These are phyloP conservation scores for Euphonia xanthogaster DNA, from an alignment of 2,797 vertebrate species.

Conservation along the genomic window DNA sequence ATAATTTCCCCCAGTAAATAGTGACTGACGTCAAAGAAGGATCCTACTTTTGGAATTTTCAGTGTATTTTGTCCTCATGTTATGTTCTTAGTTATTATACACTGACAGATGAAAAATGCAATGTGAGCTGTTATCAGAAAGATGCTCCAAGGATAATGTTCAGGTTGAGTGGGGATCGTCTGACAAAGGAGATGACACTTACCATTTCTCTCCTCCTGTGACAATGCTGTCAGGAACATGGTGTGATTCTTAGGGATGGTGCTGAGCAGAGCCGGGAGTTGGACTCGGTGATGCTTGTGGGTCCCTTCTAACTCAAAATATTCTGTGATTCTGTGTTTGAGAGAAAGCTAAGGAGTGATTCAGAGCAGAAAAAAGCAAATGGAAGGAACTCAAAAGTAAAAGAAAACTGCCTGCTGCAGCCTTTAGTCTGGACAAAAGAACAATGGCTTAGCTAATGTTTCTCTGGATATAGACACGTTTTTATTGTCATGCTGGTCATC, in stretches of 20 bases:
- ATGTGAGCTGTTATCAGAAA: background rate
- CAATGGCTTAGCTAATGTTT: background rate
- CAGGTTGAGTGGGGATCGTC: background rate
- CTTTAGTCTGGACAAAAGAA: background rate
- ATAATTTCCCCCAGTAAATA: background rate
- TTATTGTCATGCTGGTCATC: background rate
- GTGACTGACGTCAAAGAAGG: background rate
- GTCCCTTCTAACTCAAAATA: background rate
- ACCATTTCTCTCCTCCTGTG: background rate
- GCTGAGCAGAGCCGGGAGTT: background rate
- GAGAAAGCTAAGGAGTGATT: background rate
- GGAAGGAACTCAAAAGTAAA: background rate
- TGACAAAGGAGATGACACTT: background rate
- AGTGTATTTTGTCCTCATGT: background rate
- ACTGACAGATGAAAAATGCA: background rate
- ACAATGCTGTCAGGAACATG: background rate
- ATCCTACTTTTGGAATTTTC: background rate
- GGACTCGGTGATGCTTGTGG: rapidly evolving
- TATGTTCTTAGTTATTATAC: background rate
- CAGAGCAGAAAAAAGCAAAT: background rate
- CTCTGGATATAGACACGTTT: background rate
- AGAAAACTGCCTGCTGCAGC: background rate
- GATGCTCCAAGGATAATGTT: background rate
- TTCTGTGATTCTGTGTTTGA: background rate
- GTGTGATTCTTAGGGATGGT: background rate